phyloP scores from a whole-genome alignment of 1,140 invertebrate genomes.

The Octopus sinensis region DNA sequence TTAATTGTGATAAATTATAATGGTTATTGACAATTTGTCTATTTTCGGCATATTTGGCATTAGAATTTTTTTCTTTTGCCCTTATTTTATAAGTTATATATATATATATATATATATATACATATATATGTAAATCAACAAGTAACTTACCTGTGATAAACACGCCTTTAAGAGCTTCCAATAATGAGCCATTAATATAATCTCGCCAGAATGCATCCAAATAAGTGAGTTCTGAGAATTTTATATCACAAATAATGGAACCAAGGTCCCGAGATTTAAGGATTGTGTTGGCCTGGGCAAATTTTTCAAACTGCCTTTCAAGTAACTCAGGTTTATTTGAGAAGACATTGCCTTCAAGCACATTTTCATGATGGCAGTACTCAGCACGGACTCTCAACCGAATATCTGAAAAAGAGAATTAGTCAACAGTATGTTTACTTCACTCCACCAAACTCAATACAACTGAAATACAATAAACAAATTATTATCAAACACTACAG shows the following conservation, averaged over 20 bases:
- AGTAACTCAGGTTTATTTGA: slow-evolving; percentile 48
- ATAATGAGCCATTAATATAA: slow-evolving; percentile 54
- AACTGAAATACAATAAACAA: too few species aligned
- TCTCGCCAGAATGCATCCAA: slow-evolving; percentile 58
- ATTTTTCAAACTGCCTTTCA: slow-evolving; percentile 52
- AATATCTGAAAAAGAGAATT: slow-evolving; percentile 36
- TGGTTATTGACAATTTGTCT: too few species aligned
- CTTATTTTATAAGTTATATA: too few species aligned
- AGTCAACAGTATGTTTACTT: too few species aligned
- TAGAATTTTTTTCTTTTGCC: too few species aligned
- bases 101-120: too few species aligned
- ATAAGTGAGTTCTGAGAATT: slow-evolving; percentile 55
- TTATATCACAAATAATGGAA: slow-evolving; percentile 56
- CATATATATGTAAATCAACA: background rate
- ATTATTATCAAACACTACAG: too few species aligned
- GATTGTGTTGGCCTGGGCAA: slow-evolving; percentile 51
- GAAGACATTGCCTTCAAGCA: slow-evolving; percentile 43
- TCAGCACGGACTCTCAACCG: slow-evolving; percentile 45
- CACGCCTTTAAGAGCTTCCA: slow-evolving; percentile 54
- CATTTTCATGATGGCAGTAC: slow-evolving; percentile 42
- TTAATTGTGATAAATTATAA: too few species aligned
- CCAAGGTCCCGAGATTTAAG: slow-evolving; percentile 53
- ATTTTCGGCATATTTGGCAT: too few species aligned
- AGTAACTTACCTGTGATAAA: slow-evolving; percentile 45
- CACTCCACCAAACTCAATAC: too few species aligned